Percentiles rank a stretch among this genome's conserved stretches.
These are phyloP conservation scores for Pontoporia blainvillei DNA, from an alignment of 2,113 vertebrate genomes.

Conservation along the genomic window DNA sequence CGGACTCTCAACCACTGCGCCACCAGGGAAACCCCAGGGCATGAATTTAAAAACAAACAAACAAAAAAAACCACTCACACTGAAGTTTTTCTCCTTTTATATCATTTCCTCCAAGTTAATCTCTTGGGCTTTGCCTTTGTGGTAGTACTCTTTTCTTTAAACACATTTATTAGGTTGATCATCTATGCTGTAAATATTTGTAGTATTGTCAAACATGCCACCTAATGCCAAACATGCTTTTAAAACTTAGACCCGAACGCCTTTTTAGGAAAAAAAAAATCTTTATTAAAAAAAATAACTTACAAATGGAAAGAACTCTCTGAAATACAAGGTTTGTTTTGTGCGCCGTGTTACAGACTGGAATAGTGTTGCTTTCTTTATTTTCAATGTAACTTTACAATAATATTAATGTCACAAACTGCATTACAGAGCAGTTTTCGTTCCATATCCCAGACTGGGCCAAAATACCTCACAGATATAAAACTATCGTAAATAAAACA, in stretches of 20 bases:
- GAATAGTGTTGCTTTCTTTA: neutral
- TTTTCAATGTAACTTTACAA: neutral
- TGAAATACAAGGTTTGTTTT: neutral
- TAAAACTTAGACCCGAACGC: neutral
- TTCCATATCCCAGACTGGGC: neutral
- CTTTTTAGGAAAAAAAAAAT: constrained; percentile 51
- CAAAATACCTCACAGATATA: constrained; percentile 36
- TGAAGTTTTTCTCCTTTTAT: neutral
- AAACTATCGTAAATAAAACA: constrained; percentile 66
- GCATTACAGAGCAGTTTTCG: constrained; percentile 47
- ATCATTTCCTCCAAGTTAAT: rapidly evolving
- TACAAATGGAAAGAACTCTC: constrained; percentile 77
- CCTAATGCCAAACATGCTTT: neutral
- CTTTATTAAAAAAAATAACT: constrained; percentile 85
- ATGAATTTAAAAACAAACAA: neutral
- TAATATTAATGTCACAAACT: constrained; percentile 24
- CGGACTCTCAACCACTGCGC: too few relatives aligned
- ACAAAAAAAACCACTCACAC: neutral
- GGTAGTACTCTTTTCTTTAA: rapidly evolving
- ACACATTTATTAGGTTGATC: rapidly evolving
- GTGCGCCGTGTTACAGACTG: constrained; percentile 31
- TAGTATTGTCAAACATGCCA: rapidly evolving
- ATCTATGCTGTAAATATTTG: neutral
- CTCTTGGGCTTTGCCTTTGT: too few relatives aligned
- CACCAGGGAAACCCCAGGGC: too few relatives aligned